These are phyloP conservation scores for Chrysopa pallens DNA, from an alignment of 1,140 invertebrate genomes.

Conservation along the genomic window DNA sequence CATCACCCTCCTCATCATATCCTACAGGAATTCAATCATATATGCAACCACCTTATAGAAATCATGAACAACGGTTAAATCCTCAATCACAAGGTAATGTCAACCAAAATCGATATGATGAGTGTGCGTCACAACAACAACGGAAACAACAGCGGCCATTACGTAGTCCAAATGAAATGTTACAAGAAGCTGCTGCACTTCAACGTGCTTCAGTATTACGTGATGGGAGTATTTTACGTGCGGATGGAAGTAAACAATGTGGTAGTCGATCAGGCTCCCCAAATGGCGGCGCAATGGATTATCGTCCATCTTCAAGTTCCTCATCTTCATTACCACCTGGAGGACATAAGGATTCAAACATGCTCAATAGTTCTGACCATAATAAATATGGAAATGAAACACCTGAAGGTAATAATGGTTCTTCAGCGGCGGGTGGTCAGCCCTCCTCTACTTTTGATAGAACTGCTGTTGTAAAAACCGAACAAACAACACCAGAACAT, in stretches of 20 bases:
- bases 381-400: no score
- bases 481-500: slow-evolving; percentile 8
- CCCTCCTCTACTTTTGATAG: slow-evolving; percentile 11
- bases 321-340: slow-evolving; percentile 13
- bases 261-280: slow-evolving; percentile 29
- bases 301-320: slow-evolving; percentile 15
- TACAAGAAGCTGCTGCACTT: slow-evolving; percentile 30
- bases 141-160: slow-evolving; percentile 15
- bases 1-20: slow-evolving; percentile 20
- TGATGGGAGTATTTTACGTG: slow-evolving; percentile 22
- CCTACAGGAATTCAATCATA: slow-evolving; percentile 25
- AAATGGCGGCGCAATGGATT: slow-evolving; percentile 12
- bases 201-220: slow-evolving; percentile 43
- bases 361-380: no score
- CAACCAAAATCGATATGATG: slow-evolving; percentile 24
- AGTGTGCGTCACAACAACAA: no score
- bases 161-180: slow-evolving; percentile 26
- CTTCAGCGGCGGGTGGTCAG: slow-evolving; percentile 17
- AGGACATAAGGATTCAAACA: slow-evolving; percentile 7
- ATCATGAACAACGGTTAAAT: slow-evolving; percentile 20
- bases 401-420: neutral
- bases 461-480: slow-evolving; percentile 17
- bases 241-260: slow-evolving; percentile 18
- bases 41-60: slow-evolving; percentile 21
- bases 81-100: slow-evolving; percentile 7